Evolutionary conservation across 2,113 vertebrate species (phyloP), one percentile per base, ranked within the genome.

Genomic region (Brachypteracias leptosomus): DNA sequence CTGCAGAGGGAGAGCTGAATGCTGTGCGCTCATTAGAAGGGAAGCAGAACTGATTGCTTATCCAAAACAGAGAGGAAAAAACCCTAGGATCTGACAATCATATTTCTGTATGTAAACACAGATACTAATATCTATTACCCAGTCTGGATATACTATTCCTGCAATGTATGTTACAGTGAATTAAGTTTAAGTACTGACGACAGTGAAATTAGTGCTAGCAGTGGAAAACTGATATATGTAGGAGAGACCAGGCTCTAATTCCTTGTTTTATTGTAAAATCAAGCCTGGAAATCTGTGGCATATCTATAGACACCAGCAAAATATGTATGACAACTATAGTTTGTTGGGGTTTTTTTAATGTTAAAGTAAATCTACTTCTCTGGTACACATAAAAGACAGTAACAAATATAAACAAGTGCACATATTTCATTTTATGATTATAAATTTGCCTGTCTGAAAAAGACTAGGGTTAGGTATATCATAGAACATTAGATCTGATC

Each of bases 1-100:
- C 40, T 62, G 28, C 51, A 24, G 33, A 81, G n/a, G 22, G 9
- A 65, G 15, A 54, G 49, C 28, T 36, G 72, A 78, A 42, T 1
- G 0, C 16, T 47, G 10, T 29, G 28, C 4, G 5, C 6, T 11
- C 9, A 10, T 42, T 24, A 68, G 20, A 58, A 33, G 3, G 11
- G 20, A 89, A 14, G 8, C 24, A 86, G 84, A 76, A 38, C 7
- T 35, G 28, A 44, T 49, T 76, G 6, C 4, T 73, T 40, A n/a
- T 9, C 19, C 36, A 40, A 67, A 73, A 76, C 16, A 52, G 18
- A 61, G 20, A 31, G 13, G 26, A 2, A 36, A 52, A 80, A 16
- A 0, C 0, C 1, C 11, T 36, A 51, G 3, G 25, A 59, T 33
- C 51, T 35, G 10, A 3, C 13, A 74, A 31, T 54, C 4, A 7